Percentiles rank a stretch among this genome's conserved stretches.
These are phyloP conservation scores for Acrobasis suavella DNA, from an alignment of 2,888 invertebrate species.

Conservation along the genomic window DNA sequence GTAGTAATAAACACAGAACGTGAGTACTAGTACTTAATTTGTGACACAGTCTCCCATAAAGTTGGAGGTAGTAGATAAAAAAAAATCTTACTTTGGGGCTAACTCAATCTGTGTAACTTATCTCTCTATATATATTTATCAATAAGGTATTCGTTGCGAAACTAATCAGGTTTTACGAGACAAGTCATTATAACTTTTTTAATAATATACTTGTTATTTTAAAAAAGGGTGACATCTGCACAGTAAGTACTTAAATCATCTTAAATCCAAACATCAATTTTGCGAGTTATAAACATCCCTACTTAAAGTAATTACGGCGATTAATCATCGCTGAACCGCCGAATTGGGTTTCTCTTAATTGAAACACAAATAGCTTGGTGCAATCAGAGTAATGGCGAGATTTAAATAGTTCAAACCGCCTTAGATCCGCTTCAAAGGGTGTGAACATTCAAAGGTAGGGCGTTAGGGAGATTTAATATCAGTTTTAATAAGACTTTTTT, in stretches of 20 bases:
- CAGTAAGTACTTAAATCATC: constrained; percentile 20
- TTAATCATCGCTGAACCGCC: constrained; percentile 67
- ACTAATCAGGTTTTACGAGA: too few species aligned
- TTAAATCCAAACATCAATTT: constrained; percentile 34
- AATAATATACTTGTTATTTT: neutral
- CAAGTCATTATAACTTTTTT: too few species aligned
- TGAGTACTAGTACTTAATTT: too few species aligned
- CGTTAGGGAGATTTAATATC: constrained; percentile 45
- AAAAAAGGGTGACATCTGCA: constrained; percentile 21
- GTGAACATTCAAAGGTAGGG: constrained; percentile 46
- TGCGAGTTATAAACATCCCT: constrained; percentile 32
- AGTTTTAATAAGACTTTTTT: neutral
- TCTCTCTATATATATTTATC: too few species aligned
- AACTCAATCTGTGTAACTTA: too few species aligned
- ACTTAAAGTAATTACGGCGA: constrained; percentile 38
- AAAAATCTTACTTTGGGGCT: too few species aligned
- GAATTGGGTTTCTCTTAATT: constrained; percentile 65
- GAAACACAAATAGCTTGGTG: constrained; percentile 75
- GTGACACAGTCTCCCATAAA: too few species aligned
- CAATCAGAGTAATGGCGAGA: constrained; percentile 63
- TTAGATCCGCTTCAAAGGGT: constrained; percentile 51
- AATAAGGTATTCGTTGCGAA: too few species aligned
- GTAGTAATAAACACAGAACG: too few species aligned
- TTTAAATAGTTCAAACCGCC: constrained; percentile 59
- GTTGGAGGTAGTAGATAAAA: too few species aligned